Percentiles rank a stretch among this genome's conserved stretches.
Conservation (phyloP, 2,113 vertebrate genomes). For the Apus apus region DNA sequence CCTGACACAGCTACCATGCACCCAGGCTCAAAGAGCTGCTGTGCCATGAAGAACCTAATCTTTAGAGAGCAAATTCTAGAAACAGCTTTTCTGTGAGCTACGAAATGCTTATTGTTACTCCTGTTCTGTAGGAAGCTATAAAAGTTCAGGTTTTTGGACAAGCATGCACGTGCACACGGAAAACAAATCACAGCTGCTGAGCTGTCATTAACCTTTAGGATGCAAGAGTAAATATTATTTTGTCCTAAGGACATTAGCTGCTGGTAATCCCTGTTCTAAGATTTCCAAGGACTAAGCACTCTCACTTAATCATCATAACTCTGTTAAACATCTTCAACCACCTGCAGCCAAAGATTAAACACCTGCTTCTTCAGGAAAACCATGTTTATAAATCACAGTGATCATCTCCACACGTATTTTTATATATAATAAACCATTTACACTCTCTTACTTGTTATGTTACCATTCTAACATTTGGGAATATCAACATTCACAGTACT, state of each 20-base stretch:
- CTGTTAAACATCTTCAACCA: background rate
- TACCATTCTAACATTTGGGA: background rate
- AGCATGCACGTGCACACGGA: background rate
- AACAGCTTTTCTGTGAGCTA: background rate
- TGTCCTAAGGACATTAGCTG: constrained; percentile 22
- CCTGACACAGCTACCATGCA: background rate
- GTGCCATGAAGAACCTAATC: background rate
- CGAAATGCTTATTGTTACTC: background rate
- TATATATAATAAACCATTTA: background rate
- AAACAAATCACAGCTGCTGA: constrained; percentile 10
- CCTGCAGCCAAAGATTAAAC: constrained; percentile 11
- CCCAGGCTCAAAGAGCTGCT: background rate
- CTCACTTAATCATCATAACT: background rate
- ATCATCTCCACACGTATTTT: background rate
- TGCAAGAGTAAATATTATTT: constrained; percentile 1
- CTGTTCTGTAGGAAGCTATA: background rate
- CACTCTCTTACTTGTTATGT: background rate
- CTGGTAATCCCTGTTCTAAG: background rate
- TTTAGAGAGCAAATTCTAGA: background rate
- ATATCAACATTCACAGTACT: background rate
- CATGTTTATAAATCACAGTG: background rate
- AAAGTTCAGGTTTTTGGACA: background rate
- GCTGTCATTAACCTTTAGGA: constrained; percentile 31
- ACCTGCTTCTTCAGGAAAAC: constrained; percentile 12
- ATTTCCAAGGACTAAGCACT: constrained; percentile 11